phyloP scores from a whole-genome alignment of 2,888 invertebrate species.

The Perithous albicinctus region DNA sequence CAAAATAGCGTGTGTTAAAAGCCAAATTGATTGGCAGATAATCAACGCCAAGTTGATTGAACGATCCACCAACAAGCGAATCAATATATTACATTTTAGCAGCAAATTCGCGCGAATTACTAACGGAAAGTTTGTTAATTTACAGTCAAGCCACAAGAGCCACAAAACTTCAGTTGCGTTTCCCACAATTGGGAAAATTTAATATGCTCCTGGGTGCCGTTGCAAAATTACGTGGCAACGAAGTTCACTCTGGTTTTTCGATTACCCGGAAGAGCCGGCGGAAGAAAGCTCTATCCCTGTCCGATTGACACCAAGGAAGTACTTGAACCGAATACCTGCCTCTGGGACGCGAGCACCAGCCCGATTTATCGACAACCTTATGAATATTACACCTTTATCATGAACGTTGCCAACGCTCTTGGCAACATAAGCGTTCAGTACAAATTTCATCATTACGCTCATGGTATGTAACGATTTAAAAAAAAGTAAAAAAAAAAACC shows the following conservation, averaged over 20 bases:
- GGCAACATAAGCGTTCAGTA: constrained; percentile 86
- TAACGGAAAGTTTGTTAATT: neutral
- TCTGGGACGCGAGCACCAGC: constrained; percentile 85
- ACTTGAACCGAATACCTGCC: constrained; percentile 81
- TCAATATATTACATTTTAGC: too few species aligned
- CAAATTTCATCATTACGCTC: constrained; percentile 87
- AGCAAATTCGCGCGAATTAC: neutral
- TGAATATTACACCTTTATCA: constrained; percentile 86
- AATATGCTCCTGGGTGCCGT: constrained; percentile 90
- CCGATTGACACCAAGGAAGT: constrained; percentile 79
- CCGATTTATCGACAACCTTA: constrained; percentile 87
- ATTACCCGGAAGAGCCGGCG: constrained; percentile 83
- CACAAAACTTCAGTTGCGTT: constrained; percentile 90
- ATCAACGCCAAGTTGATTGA: too few species aligned
- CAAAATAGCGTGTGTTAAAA: too few species aligned
- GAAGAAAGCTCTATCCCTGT: constrained; percentile 77
- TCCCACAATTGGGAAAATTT: constrained; percentile 91
- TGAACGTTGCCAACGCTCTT: constrained; percentile 88
- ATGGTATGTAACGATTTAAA: constrained; percentile 84
- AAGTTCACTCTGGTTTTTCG: constrained; percentile 86
- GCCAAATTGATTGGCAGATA: too few species aligned
- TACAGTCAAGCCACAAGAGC: constrained; percentile 87
- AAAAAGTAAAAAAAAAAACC: too few species aligned
- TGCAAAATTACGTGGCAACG: constrained; percentile 87
- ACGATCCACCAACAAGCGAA: too few species aligned